Evolutionary conservation across 2,888 invertebrate genomes (phyloP).

Genomic region (Ferdinandea cuprea): DNA sequence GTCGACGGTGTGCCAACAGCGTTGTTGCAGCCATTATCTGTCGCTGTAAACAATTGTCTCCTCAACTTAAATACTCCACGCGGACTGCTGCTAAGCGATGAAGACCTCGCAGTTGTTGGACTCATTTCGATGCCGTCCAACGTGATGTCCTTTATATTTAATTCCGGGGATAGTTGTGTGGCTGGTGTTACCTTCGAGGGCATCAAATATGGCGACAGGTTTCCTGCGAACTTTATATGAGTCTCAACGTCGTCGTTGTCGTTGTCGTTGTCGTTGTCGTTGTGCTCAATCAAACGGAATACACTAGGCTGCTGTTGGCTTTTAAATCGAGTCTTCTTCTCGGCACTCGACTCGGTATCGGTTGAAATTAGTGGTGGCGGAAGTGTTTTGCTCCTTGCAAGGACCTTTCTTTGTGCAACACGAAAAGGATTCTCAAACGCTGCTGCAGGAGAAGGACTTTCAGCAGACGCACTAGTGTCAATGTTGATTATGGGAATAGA

Average conservation of each 20-base stretch:
- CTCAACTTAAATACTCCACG: slow-evolving; percentile 50
- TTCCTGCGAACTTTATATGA: slow-evolving; percentile 22
- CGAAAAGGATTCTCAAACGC: slow-evolving; percentile 75
- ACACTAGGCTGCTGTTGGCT: slow-evolving; percentile 41
- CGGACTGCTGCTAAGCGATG: slow-evolving; percentile 39
- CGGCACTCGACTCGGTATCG: slow-evolving; percentile 46
- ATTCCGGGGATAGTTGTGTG: slow-evolving; percentile 43
- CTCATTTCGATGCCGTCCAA: slow-evolving; percentile 57
- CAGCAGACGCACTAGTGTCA: slow-evolving; percentile 34
- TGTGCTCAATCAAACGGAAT: slow-evolving; percentile 56
- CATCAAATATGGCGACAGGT: slow-evolving; percentile 1
- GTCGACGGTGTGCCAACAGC: slow-evolving; percentile 26
- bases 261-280: slow-evolving; percentile 15
- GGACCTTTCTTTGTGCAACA: slow-evolving; percentile 50
- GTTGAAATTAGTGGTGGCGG: slow-evolving; percentile 20
- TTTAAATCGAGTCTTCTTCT: slow-evolving; percentile 17
- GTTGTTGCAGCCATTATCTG: slow-evolving; percentile 49
- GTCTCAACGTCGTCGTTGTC: background rate
- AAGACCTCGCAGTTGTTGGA: slow-evolving; percentile 42
- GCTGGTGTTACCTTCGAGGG: slow-evolving; percentile 9
- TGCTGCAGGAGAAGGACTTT: slow-evolving; percentile 11
- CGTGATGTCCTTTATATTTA: slow-evolving; percentile 61
- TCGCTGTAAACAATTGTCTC: slow-evolving; percentile 58
- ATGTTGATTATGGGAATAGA: slow-evolving; percentile 45
- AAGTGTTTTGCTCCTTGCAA: slow-evolving; percentile 53